Evolutionary conservation across 1,140 invertebrate genomes (phyloP).

Genomic region (Neodiprion pinetum): DNA sequence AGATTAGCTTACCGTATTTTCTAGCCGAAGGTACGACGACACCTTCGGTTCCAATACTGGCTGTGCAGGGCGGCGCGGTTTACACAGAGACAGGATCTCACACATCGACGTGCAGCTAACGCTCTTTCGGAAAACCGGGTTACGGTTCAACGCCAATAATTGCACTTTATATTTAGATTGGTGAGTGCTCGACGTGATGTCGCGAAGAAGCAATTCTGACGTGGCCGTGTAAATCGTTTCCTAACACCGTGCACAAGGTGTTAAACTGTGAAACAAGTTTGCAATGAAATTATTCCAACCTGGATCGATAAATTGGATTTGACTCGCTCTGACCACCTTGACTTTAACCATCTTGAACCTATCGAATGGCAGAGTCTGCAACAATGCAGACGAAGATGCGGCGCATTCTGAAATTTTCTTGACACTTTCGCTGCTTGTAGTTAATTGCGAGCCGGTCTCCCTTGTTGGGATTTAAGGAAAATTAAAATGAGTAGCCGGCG

Average conservation of each 20-base stretch:
- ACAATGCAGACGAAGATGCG: no score
- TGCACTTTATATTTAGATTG: no score
- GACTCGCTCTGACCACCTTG: no score
- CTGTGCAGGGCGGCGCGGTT: no score
- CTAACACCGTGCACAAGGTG: no score
- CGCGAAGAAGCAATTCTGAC: no score
- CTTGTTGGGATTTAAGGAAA: not conserved
- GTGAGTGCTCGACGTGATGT: no score
- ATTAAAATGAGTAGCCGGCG: not conserved
- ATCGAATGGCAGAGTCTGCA: no score
- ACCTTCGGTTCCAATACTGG: no score
- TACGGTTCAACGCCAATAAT: not conserved
- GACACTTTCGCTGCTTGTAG: not conserved
- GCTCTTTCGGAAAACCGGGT: not conserved
- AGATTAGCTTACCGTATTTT: constrained; percentile 3
- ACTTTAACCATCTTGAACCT: no score
- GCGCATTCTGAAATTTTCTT: not conserved
- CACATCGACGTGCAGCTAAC: not conserved
- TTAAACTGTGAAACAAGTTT: no score
- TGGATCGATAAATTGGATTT: not conserved
- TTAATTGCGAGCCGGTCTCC: not conserved
- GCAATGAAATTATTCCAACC: not conserved
- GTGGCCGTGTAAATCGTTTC: no score
- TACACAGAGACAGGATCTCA: not conserved
- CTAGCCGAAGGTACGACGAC: not conserved